Conservation (phyloP, 2,797 vertebrate genomes). For the Phataginus tetradactyla region DNA sequence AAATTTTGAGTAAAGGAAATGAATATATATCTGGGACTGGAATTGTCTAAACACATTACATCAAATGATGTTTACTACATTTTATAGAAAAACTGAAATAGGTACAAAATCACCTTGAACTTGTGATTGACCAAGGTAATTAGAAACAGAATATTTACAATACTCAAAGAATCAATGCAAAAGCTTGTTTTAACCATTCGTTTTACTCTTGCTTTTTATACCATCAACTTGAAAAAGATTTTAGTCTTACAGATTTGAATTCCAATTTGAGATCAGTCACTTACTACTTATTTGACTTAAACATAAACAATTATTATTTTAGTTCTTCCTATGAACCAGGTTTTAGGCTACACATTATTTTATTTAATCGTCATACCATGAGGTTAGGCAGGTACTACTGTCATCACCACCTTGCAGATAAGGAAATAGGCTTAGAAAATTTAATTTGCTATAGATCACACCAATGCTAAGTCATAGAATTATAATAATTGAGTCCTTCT, state of each 20-base stretch:
- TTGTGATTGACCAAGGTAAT: neutral
- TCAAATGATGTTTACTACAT: neutral
- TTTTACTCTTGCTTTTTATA: neutral
- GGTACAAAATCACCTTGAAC: neutral
- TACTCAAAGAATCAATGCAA: neutral
- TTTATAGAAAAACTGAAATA: slow-evolving; percentile 19
- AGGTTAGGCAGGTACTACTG: neutral
- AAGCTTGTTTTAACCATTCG: neutral
- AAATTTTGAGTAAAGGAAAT: neutral
- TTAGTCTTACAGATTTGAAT: neutral
- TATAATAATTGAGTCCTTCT: neutral
- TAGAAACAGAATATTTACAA: neutral
- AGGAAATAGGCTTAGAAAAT: neutral
- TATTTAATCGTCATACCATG: neutral
- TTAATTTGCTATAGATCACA: neutral
- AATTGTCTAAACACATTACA: neutral
- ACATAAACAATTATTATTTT: neutral
- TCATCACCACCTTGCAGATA: neutral
- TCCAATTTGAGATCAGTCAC: neutral
- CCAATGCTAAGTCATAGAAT: neutral
- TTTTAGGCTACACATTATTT: neutral
- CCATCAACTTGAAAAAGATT: neutral
- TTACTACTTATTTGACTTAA: neutral
- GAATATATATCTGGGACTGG: neutral
- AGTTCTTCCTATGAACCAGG: neutral